phyloP scores from a whole-genome alignment of 2,888 invertebrate species.

The Lithophane ornitopus region DNA sequence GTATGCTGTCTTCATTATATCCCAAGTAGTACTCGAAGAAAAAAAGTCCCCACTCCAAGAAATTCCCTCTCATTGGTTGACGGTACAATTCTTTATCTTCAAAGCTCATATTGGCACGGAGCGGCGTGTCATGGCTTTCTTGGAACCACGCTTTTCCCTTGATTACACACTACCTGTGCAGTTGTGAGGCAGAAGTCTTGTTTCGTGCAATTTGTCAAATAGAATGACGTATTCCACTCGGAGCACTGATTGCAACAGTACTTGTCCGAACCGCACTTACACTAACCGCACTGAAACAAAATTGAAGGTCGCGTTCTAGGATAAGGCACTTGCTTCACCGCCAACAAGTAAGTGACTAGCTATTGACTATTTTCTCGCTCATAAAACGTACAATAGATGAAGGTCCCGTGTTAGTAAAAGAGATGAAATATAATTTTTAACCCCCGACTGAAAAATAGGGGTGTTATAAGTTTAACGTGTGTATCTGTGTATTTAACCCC shows the following conservation, averaged over 20 bases:
- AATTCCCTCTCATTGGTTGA: constrained; percentile 20
- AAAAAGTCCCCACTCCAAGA: not conserved
- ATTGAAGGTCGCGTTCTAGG: not conserved
- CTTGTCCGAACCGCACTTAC: too few relatives aligned
- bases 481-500: too few relatives aligned
- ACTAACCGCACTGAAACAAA: too few relatives aligned
- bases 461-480: too few relatives aligned
- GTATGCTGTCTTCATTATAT: not conserved
- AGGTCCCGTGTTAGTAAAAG: too few relatives aligned
- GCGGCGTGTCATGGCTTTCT: constrained; percentile 35
- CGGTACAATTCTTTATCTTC: constrained; percentile 21
- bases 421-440: too few relatives aligned
- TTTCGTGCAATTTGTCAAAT: not conserved
- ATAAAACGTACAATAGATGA: too few relatives aligned
- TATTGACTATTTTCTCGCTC: too few relatives aligned
- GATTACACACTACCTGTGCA: constrained; percentile 49
- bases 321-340: not conserved
- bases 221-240: too few relatives aligned
- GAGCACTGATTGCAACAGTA: too few relatives aligned
- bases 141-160: constrained; percentile 40
- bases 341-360: too few relatives aligned
- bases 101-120: constrained; percentile 36
- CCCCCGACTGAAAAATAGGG: too few relatives aligned
- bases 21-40: not conserved
- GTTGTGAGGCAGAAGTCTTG: constrained; percentile 33